Conservation (phyloP, 2,113 vertebrate species). For the Podilymbus podiceps region DNA sequence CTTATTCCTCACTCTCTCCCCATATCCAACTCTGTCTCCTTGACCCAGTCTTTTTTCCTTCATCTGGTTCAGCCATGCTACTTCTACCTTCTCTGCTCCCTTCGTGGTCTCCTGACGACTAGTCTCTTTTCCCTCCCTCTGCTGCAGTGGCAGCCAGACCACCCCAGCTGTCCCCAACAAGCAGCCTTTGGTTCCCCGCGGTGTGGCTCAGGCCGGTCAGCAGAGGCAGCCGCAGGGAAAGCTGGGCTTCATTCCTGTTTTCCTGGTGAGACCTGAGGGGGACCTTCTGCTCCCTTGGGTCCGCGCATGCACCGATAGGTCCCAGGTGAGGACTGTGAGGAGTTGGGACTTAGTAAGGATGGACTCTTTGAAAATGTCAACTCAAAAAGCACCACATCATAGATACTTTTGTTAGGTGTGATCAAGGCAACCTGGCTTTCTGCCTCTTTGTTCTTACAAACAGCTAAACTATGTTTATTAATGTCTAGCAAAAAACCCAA, state of each 20-base stretch:
- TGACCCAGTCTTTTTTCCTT: background rate
- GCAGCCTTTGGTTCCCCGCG: rapidly evolving
- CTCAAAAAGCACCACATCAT: background rate
- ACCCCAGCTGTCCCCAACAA: background rate
- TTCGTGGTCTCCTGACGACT: background rate
- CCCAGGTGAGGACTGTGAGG: background rate
- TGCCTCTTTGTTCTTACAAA: background rate
- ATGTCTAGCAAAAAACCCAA: rapidly evolving
- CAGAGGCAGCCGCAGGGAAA: background rate
- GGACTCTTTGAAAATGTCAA: background rate
- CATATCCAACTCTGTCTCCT: background rate
- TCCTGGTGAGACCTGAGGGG: background rate
- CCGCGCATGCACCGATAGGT: background rate
- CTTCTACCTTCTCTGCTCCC: background rate
- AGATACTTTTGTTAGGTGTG: background rate
- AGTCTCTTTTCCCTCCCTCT: background rate
- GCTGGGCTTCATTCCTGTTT: background rate
- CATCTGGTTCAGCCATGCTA: background rate
- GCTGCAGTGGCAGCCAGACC: background rate
- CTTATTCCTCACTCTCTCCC: background rate
- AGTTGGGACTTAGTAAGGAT: background rate
- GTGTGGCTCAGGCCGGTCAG: background rate
- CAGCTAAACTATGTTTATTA: background rate
- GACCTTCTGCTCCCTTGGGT: background rate
- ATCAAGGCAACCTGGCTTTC: background rate